A percentile compares a stretch with the other conserved stretches of the same genome.
Evolutionary conservation across 1,140 invertebrate species (phyloP).

Genomic region (Polyergus mexicanus): DNA sequence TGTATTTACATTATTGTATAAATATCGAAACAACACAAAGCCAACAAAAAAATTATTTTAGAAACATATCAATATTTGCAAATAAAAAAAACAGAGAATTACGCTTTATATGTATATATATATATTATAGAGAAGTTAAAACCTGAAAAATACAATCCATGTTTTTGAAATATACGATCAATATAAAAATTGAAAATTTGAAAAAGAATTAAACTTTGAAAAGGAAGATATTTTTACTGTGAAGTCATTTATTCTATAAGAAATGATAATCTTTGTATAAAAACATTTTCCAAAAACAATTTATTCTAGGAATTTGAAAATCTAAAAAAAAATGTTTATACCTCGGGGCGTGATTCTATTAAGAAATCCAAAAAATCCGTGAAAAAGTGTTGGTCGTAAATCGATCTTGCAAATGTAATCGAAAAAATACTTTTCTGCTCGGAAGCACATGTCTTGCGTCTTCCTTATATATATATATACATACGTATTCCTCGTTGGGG

Average conservation of each 20-base stretch:
- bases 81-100: neutral
- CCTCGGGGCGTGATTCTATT: neutral
- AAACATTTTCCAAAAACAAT: neutral
- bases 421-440: constrained; percentile 20
- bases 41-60: neutral
- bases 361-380: neutral
- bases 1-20: neutral
- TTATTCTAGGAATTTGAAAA: neutral
- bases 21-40: neutral
- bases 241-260: neutral
- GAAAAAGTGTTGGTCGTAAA: constrained; percentile 29
- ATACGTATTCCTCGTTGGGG: constrained; percentile 22
- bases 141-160: no score
- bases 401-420: neutral
- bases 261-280: neutral
- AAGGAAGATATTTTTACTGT: neutral
- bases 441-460: neutral
- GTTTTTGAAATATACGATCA: no score
- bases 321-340: neutral
- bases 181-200: neutral
- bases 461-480: constrained; percentile 20
- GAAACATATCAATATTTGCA: neutral
- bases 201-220: neutral
- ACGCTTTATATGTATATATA: no score
- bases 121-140: no score